These are phyloP conservation scores for Lerema accius DNA, from an alignment of 1,140 invertebrate species.

Conservation along the genomic window DNA sequence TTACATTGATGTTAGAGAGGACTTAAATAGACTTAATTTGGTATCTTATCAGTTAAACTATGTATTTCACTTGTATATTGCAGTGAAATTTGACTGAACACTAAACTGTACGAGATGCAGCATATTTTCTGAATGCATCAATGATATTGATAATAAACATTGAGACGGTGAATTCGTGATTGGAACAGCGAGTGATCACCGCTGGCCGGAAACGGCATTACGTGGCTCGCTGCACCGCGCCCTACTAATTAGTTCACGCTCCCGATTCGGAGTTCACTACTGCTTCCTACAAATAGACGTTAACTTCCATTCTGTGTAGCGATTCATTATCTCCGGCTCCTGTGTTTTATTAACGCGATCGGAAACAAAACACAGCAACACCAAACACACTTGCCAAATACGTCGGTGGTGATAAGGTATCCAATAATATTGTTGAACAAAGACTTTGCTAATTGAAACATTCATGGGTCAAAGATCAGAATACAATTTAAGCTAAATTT, in stretches of 20 bases:
- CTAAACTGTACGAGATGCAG: too few species aligned
- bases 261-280: constrained; percentile 4
- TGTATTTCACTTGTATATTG: too few species aligned
- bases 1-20: too few species aligned
- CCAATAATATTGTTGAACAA: not conserved
- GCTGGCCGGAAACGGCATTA: constrained; percentile 26
- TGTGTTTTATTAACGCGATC: too few species aligned
- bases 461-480: constrained; percentile 19
- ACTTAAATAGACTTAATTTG: too few species aligned
- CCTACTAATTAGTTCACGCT: constrained; percentile 18
- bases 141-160: too few species aligned
- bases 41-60: too few species aligned
- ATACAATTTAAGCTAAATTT: constrained; percentile 4
- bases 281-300: constrained; percentile 12
- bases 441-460: constrained; percentile 8
- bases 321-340: too few species aligned
- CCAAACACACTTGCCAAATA: not conserved
- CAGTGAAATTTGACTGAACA: too few species aligned
- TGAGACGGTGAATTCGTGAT: constrained; percentile 17
- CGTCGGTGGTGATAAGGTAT: not conserved
- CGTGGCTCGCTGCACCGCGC: constrained; percentile 15
- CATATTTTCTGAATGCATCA: too few species aligned
- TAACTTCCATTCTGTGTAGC: too few species aligned
- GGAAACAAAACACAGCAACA: not conserved
- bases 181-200: constrained; percentile 9